Conservation (phyloP, 1,140 invertebrate species). For the Reticulitermes speratus region DNA sequence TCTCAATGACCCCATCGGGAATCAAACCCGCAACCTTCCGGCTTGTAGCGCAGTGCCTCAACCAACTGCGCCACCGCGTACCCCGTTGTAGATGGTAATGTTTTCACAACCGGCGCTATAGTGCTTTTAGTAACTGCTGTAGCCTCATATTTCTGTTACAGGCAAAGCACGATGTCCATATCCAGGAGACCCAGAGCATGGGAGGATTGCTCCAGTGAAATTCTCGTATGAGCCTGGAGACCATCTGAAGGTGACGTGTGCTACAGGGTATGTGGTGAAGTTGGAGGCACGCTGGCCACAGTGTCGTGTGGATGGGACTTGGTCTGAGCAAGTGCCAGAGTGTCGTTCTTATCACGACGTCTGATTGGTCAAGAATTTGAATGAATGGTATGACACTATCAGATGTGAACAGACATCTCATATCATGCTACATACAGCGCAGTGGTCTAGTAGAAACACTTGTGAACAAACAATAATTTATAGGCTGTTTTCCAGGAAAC, state of each 20-base stretch:
- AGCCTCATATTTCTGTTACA: constrained; percentile 40
- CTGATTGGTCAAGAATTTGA: constrained; percentile 37
- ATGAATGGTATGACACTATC: no score
- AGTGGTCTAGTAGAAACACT: neutral
- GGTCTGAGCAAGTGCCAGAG: constrained; percentile 51
- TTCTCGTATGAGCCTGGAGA: constrained; percentile 76
- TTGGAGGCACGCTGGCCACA: constrained; percentile 45
- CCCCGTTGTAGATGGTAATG: no score
- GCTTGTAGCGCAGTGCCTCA: no score
- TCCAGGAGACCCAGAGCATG: constrained; percentile 70
- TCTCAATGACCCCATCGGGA: no score
- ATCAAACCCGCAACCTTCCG: no score
- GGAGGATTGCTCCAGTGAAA: constrained; percentile 68
- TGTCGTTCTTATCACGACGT: constrained; percentile 52
- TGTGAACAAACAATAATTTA: neutral
- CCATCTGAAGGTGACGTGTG: constrained; percentile 68
- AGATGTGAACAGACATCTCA: no score
- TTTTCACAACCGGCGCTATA: no score
- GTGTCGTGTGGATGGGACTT: constrained; percentile 51
- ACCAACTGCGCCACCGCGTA: no score
- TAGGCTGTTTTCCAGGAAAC: no score
- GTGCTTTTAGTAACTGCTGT: no score
- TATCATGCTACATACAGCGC: no score
- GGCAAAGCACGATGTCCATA: constrained; percentile 74
- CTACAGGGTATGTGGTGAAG: constrained; percentile 60